These are phyloP conservation scores for Bellardia pandia DNA, from an alignment of 2,888 invertebrate species.

Conservation along the genomic window DNA sequence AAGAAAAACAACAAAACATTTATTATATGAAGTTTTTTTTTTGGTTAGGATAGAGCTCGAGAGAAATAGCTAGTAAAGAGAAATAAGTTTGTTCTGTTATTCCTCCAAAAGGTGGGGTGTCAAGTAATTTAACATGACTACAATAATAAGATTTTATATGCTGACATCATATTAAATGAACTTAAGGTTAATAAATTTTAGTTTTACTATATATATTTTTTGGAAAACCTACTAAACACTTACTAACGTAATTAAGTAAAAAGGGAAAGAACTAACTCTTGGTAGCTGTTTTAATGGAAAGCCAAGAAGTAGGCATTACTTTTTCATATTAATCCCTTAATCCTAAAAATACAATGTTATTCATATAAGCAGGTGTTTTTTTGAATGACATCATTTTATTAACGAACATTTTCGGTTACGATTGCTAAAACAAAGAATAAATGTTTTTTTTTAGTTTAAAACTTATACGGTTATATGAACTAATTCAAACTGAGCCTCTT, in stretches of 20 bases:
- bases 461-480: too few species aligned
- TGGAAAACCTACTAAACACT: not conserved
- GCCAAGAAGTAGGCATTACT: conserved; percentile 4
- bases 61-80: not conserved
- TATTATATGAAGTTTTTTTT: not conserved
- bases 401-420: too few species aligned
- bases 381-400: too few species aligned
- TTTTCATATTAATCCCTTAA: not conserved
- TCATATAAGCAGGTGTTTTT: too few species aligned
- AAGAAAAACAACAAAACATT: conserved; percentile 17
- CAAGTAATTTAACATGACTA: conserved; percentile 1
- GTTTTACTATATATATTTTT: not conserved
- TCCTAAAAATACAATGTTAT: not conserved
- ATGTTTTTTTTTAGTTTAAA: too few species aligned
- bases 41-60: not conserved
- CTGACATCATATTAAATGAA: conserved; percentile 50
- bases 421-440: too few species aligned
- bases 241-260: not conserved
- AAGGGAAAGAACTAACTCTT: not conserved
- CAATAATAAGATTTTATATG: conserved; percentile 22
- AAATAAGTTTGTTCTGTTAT: not conserved
- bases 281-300: not conserved
- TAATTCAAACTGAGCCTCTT: too few species aligned
- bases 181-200: conserved; percentile 14
- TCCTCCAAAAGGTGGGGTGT: not conserved